Percentiles rank a stretch among this genome's conserved stretches.
Conservation (phyloP, 2,113 vertebrate genomes). For the Himantopus leucocephalus region DNA sequence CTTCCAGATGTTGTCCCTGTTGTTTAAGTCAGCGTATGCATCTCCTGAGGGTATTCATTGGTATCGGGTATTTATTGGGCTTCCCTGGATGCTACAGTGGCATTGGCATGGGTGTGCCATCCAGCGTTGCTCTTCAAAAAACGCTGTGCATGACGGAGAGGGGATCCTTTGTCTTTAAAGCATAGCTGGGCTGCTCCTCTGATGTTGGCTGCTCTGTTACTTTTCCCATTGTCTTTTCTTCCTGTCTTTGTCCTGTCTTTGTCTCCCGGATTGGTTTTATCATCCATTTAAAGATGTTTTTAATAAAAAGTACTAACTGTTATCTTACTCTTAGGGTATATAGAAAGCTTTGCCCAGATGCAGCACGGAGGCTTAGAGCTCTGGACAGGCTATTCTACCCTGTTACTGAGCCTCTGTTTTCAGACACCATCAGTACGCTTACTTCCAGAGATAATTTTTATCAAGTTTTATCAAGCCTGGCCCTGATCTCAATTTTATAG, state of each 20-base stretch:
- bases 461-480: background rate
- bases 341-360: background rate
- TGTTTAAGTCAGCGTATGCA: background rate
- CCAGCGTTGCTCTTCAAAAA: background rate
- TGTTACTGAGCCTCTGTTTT: background rate
- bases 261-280: background rate
- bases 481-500: background rate
- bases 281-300: background rate
- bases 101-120: background rate
- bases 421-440: background rate
- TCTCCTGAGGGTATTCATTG: background rate
- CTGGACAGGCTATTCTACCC: background rate
- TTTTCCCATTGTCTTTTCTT: background rate
- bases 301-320: background rate
- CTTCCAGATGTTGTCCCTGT: background rate
- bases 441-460: background rate
- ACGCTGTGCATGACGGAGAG: background rate
- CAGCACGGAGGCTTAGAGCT: background rate
- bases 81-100: background rate
- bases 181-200: background rate
- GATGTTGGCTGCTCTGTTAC: background rate
- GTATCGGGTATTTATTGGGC: background rate
- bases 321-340: background rate
- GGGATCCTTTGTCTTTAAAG: background rate
- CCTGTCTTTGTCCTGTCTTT: background rate